These are phyloP conservation scores for Ditylenchus weischeri DNA, from an alignment of 2,888 invertebrate genomes.

Conservation along the genomic window DNA sequence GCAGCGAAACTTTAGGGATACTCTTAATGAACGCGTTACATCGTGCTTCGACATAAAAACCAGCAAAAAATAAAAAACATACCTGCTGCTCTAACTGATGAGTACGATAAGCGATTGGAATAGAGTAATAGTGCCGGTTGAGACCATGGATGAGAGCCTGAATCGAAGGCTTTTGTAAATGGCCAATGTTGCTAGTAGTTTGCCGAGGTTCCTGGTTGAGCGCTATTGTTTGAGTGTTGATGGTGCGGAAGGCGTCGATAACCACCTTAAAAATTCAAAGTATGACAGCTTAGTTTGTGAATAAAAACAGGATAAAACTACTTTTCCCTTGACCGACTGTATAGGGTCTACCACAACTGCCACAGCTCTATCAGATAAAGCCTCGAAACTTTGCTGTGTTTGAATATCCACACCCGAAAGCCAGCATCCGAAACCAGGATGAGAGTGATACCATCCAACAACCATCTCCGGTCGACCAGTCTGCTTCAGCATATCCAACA, in stretches of 20 bases:
- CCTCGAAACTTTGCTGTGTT: constrained; percentile 98
- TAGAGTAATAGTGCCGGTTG: constrained; percentile 97
- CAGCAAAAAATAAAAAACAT: not conserved
- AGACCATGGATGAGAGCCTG: constrained; percentile 96
- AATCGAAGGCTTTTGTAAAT: constrained; percentile 95
- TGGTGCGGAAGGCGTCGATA: constrained; percentile 98
- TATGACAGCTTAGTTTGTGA: not conserved
- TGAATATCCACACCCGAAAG: constrained; percentile 93
- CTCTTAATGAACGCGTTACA: too few relatives aligned
- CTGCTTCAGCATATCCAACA: constrained; percentile 95
- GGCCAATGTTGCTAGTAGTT: constrained; percentile 96
- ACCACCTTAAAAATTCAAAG: constrained; percentile 76
- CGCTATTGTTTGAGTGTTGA: constrained; percentile 97
- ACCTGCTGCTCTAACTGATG: constrained; percentile 94
- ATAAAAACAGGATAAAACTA: constrained; percentile 14
- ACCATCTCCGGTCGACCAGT: constrained; percentile 99
- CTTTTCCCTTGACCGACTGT: constrained; percentile 88
- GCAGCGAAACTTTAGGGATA: too few relatives aligned
- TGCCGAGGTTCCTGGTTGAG: constrained; percentile 96
- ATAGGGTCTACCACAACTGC: constrained; percentile 99
- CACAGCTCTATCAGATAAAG: constrained; percentile 92
- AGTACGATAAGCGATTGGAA: constrained; percentile 97
- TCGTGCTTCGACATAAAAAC: constrained; percentile 3
- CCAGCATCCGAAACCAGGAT: constrained; percentile 99
- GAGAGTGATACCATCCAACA: constrained; percentile 92